These are phyloP conservation scores for Seladonia tumulorum DNA, from an alignment of 2,888 invertebrate genomes.

Conservation along the genomic window DNA sequence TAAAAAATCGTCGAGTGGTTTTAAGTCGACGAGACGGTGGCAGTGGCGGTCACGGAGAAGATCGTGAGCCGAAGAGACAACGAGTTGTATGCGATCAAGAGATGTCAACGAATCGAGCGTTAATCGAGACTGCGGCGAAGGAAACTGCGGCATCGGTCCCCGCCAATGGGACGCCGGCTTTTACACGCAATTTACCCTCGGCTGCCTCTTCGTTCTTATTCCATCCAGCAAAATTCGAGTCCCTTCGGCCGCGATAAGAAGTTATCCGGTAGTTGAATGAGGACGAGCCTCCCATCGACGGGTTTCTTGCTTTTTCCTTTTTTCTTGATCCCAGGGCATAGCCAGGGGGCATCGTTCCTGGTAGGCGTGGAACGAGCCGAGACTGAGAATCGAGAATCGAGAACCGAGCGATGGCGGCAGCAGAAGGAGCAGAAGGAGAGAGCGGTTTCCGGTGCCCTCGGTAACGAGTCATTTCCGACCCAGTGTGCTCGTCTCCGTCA, in stretches of 20 bases:
- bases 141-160: neutral
- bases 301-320: conserved; percentile 21
- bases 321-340: conserved; percentile 39
- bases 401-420: conserved; percentile 36
- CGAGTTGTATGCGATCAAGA: neutral
- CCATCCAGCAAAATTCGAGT: conserved; percentile 40
- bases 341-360: conserved; percentile 49
- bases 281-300: conserved; percentile 24
- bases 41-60: neutral
- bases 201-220: neutral
- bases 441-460: conserved; percentile 80
- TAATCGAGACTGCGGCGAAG: neutral
- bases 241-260: conserved; percentile 56
- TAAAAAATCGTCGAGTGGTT: neutral
- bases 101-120: neutral
- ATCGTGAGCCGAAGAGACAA: neutral
- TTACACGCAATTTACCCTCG: conserved; percentile 33
- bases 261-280: conserved; percentile 48
- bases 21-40: neutral
- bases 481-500: conserved; percentile 57
- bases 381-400: conserved; percentile 14
- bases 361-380: conserved; percentile 45
- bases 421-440: conserved; percentile 67
- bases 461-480: conserved; percentile 82
- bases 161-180: neutral